Conservation (phyloP, 2,797 vertebrate genomes). For the Labeo calbasu region DNA sequence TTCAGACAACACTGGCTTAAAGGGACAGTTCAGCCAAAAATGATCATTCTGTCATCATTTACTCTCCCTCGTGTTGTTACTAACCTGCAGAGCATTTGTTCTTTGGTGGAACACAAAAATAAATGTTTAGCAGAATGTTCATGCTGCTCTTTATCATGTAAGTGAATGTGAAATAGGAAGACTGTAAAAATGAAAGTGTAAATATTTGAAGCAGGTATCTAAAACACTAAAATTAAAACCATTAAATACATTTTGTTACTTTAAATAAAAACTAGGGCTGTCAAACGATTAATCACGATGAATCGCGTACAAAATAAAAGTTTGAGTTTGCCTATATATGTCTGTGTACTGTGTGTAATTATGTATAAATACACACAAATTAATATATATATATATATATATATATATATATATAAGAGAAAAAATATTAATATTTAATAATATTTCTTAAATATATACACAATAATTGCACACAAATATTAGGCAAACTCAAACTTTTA, state of each 20-base stretch:
- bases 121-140: neutral
- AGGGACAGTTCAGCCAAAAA: neutral
- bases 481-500: no score
- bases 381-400: no score
- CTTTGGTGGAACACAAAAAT: neutral
- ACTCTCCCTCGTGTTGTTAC: neutral
- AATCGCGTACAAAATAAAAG: no score
- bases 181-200: neutral
- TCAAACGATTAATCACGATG: no score
- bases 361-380: no score
- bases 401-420: no score
- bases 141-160: neutral
- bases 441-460: no score
- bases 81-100: neutral
- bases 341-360: no score
- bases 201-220: neutral
- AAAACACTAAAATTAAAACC: neutral
- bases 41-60: neutral
- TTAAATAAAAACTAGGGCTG: neutral
- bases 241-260: neutral
- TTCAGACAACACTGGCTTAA: neutral
- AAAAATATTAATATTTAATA: no score
- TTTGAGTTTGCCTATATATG: no score
- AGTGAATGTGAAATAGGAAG: neutral
- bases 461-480: no score